Evolutionary conservation across 2,797 vertebrate genomes (phyloP).

Genomic region (Lindbergichthys nudifrons): DNA sequence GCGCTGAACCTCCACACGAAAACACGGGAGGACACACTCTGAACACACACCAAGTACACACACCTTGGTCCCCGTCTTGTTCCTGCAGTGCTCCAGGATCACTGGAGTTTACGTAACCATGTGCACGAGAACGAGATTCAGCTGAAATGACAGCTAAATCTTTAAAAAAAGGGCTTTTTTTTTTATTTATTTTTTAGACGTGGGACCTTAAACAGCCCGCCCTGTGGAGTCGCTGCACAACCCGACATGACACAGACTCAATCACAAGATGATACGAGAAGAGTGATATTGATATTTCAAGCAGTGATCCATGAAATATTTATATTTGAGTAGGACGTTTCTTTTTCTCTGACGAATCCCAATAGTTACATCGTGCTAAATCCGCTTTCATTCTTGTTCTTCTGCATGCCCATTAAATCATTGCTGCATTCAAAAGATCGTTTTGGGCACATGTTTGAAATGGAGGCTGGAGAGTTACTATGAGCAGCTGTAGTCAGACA

Average conservation of each 20-base stretch:
- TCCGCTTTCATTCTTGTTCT: neutral
- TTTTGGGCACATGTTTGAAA: slow-evolving; percentile 17
- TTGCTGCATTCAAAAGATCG: neutral
- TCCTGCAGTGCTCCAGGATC: slow-evolving; percentile 37
- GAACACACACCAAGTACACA: slow-evolving; percentile 24
- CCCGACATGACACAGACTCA: slow-evolving; percentile 7
- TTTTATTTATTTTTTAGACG: neutral
- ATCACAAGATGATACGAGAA: neutral
- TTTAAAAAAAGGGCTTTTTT: slow-evolving; percentile 25
- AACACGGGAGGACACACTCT: slow-evolving; percentile 11
- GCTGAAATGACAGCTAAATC: slow-evolving; percentile 25
- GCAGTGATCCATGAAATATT: neutral
- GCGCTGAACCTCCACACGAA: slow-evolving; percentile 45
- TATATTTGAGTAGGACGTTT: neutral
- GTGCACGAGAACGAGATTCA: slow-evolving; percentile 2
- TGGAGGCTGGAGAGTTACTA: neutral
- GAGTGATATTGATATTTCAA: neutral
- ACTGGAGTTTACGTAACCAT: slow-evolving; percentile 46
- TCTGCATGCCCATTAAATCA: slow-evolving; percentile 11
- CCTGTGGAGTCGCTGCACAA: neutral
- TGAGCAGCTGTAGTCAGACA: slow-evolving; percentile 2
- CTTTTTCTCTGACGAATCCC: neutral
- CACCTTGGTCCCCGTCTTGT: slow-evolving; percentile 9
- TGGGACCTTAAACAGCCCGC: slow-evolving; percentile 6
- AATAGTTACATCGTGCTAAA: neutral